These are phyloP conservation scores for Lethrus apterus DNA, from an alignment of 1,140 invertebrate genomes.

Conservation along the genomic window DNA sequence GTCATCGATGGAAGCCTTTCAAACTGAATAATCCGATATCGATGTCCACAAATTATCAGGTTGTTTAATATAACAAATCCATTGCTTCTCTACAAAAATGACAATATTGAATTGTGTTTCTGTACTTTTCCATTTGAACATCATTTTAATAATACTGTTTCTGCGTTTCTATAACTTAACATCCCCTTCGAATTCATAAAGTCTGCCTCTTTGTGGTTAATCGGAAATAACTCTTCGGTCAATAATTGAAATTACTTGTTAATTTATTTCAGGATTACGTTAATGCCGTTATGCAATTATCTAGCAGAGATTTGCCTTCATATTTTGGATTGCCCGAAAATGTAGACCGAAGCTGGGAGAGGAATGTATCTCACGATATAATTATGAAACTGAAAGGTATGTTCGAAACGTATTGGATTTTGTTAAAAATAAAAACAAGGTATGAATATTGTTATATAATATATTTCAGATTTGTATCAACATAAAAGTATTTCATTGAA, in stretches of 20 bases:
- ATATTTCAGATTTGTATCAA: slow-evolving; percentile 23
- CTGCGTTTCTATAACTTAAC: too few relatives aligned
- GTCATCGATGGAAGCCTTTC: slow-evolving; percentile 50
- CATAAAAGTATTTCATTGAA: slow-evolving; percentile 25
- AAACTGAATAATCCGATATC: slow-evolving; percentile 46
- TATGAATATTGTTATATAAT: slow-evolving; percentile 26
- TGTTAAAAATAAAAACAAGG: slow-evolving; percentile 8
- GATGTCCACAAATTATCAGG: slow-evolving; percentile 47
- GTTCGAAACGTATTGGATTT: slow-evolving; percentile 6
- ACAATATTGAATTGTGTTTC: too few relatives aligned
- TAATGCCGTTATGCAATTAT: slow-evolving; percentile 52
- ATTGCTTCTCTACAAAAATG: background rate
- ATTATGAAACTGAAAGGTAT: slow-evolving; percentile 58
- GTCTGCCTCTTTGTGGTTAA: too few relatives aligned
- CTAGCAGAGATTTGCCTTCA: slow-evolving; percentile 59
- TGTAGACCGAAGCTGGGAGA: slow-evolving; percentile 70
- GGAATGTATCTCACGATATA: slow-evolving; percentile 55
- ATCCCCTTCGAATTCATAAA: too few relatives aligned
- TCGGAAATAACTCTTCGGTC: slow-evolving; percentile 9
- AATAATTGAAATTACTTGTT: slow-evolving; percentile 14
- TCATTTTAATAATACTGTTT: too few relatives aligned
- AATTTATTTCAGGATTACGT: slow-evolving; percentile 50
- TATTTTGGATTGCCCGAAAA: slow-evolving; percentile 77
- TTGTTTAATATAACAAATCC: slow-evolving; percentile 19
- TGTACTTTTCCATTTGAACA: too few relatives aligned